phyloP scores from a whole-genome alignment of 2,888 invertebrate genomes.

The Drosophila gaucha region DNA sequence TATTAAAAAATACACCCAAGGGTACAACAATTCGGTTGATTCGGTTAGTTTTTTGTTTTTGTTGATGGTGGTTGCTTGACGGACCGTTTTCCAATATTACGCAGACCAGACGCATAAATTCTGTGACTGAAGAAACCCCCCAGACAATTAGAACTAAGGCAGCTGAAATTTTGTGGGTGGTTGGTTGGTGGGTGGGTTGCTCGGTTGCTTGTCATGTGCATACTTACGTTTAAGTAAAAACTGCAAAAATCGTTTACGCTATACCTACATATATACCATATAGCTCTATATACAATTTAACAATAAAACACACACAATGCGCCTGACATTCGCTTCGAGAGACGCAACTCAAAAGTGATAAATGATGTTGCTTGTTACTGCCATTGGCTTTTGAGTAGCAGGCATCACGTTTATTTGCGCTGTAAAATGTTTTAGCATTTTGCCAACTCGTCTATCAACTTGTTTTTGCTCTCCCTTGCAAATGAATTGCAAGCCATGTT shows the following conservation, averaged over 20 bases:
- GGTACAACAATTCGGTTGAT: conserved; percentile 71
- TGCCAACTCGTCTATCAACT: conserved; percentile 31
- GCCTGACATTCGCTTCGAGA: conserved; percentile 41
- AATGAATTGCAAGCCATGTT: conserved; percentile 75
- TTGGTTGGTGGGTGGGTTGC: conserved; percentile 3
- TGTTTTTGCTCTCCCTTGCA: conserved; percentile 17
- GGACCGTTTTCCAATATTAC: conserved; percentile 38
- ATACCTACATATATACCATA: conserved; percentile 21
- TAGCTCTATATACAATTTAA: conserved; percentile 47
- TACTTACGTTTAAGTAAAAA: conserved; percentile 42
- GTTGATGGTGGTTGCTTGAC: conserved; percentile 41
- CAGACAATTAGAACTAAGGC: conserved; percentile 68
- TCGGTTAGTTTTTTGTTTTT: conserved; percentile 51
- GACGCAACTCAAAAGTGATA: conserved; percentile 66
- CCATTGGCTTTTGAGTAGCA: conserved; percentile 66
- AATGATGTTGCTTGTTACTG: conserved; percentile 71
- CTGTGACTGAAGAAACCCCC: conserved; percentile 40
- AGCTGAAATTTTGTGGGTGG: conserved; percentile 20
- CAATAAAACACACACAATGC: conserved; percentile 65
- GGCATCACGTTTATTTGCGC: conserved; percentile 68
- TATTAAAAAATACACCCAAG: conserved; percentile 80
- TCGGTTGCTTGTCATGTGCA: conserved; percentile 34
- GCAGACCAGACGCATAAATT: conserved; percentile 54
- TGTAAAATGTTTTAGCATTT: conserved; percentile 72
- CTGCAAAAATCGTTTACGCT: conserved; percentile 60